A percentile compares a stretch with the other conserved stretches of the same genome.
Evolutionary conservation across 2,113 vertebrate genomes (phyloP).

Genomic region (Notarius quadriscutis): DNA sequence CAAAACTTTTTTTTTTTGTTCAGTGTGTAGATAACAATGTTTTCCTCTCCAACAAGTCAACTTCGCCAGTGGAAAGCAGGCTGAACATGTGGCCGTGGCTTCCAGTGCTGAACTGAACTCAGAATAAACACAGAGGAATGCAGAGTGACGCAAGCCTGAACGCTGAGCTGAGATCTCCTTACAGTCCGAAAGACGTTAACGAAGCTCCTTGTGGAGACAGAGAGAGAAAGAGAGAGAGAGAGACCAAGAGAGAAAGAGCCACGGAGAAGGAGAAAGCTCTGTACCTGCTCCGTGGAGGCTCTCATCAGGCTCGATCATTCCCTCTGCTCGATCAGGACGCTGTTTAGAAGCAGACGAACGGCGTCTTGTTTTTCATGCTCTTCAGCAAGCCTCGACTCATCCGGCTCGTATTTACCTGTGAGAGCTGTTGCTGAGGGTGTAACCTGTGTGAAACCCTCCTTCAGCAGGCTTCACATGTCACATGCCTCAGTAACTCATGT

Average conservation of each 20-base stretch:
- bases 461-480: constrained; percentile 51
- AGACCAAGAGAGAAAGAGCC: background rate
- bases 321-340: constrained; percentile 13
- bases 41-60: background rate
- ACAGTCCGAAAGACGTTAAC: constrained; percentile 27
- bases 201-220: background rate
- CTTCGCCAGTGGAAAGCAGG: background rate
- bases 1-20: background rate
- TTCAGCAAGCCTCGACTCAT: constrained; percentile 57
- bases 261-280: background rate
- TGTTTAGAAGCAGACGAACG: constrained; percentile 1
- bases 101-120: constrained; percentile 11
- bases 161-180: constrained; percentile 30
- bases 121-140: constrained; percentile 33
- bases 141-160: constrained; percentile 30
- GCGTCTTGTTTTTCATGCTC: constrained; percentile 39
- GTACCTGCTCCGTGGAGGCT: constrained; percentile 45
- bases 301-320: constrained; percentile 59
- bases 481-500: constrained; percentile 61
- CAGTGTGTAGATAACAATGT: background rate
- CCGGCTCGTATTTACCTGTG: constrained; percentile 52
- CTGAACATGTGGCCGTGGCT: constrained; percentile 6
- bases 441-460: constrained; percentile 49
- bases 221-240: background rate
- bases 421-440: constrained; percentile 57